Base-by-base conservation (phyloP, 2,888 invertebrate genomes). In the Eupithecia vulgata region DNA sequence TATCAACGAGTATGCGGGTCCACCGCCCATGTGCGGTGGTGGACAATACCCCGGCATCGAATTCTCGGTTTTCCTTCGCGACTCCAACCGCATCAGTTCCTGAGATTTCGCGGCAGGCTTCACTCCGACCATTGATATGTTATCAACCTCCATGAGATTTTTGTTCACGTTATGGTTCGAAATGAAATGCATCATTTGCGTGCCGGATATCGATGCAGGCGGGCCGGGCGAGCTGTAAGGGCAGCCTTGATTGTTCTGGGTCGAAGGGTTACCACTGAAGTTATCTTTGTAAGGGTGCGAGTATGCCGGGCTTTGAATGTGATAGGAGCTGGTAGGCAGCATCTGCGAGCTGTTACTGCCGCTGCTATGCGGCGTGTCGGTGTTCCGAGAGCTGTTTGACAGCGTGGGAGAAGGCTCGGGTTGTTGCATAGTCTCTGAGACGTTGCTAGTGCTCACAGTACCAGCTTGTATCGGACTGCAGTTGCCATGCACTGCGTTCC, bases 401-500 rank as follows among this genome's bases (percentile, higher is more conserved):
- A 94, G 89, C 42, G 95, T 95, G 4, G 96, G 95, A n/a, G 96
- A 96, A 0, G 96, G 95, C 77, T 95, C 95, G 1, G 95, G 94
- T 4, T 90, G 92, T 76, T 88, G 92, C 69, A 94, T 79, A 1
- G 90, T 92, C 76, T 96, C 96, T 5, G 97, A 96, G 57, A 97
- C 97, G 82, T 97, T 96, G 86, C 97, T 97, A 0, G 97, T 97
- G 80, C 97, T 97, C 13, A 98, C 97, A 0, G 97, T 96, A 0
- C 97, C 97, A 7, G 97, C 97, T 87, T 98, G 97, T 75, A 97
- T 97, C 0, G 97, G 97, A 1, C 95, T 95, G 81, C 97, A 95
- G 40, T 95, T 95, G 81, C 97, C 97, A 12, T 95, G 92, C 84
- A 87, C 93, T n/a, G 94, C 88, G 80, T 93, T 93, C 78, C 96